A percentile compares a stretch with the other conserved stretches of the same genome.
Conservation (phyloP, 1,140 invertebrate species). For the Cyphomyrmex costatus region DNA sequence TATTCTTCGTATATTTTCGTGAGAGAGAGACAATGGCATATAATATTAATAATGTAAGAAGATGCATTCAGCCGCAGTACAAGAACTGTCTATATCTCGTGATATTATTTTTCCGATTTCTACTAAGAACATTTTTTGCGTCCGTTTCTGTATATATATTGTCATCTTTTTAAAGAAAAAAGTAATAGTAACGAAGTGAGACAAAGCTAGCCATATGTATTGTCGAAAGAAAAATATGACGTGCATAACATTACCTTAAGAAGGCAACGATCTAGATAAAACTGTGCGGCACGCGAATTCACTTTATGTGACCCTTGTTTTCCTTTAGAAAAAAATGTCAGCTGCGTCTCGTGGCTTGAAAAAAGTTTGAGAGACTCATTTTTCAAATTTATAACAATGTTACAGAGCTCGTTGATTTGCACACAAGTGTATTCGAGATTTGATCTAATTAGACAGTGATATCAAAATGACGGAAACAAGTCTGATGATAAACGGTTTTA, state of each 20-base stretch:
- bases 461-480: slow-evolving; percentile 35
- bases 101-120: neutral
- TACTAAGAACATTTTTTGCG: neutral
- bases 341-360: neutral
- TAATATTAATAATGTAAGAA: slow-evolving; percentile 10
- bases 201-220: slow-evolving; percentile 33
- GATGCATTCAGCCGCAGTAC: neutral
- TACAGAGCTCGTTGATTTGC: neutral
- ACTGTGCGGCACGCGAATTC: slow-evolving; percentile 27
- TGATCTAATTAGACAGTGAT: slow-evolving; percentile 37
- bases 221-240: slow-evolving; percentile 20
- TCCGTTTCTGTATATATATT: neutral
- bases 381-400: slow-evolving; percentile 24
- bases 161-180: neutral
- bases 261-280: slow-evolving; percentile 46
- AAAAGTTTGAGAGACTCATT: slow-evolving; percentile 37
- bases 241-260: slow-evolving; percentile 9
- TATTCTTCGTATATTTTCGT: neutral
- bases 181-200: neutral
- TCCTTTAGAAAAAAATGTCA: neutral
- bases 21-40: neutral
- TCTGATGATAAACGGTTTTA: slow-evolving; percentile 32
- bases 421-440: slow-evolving; percentile 33
- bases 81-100: neutral
- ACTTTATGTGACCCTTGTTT: neutral